These are phyloP conservation scores for Cnemophilus loriae DNA, from an alignment of 2,113 vertebrate species.

Conservation along the genomic window DNA sequence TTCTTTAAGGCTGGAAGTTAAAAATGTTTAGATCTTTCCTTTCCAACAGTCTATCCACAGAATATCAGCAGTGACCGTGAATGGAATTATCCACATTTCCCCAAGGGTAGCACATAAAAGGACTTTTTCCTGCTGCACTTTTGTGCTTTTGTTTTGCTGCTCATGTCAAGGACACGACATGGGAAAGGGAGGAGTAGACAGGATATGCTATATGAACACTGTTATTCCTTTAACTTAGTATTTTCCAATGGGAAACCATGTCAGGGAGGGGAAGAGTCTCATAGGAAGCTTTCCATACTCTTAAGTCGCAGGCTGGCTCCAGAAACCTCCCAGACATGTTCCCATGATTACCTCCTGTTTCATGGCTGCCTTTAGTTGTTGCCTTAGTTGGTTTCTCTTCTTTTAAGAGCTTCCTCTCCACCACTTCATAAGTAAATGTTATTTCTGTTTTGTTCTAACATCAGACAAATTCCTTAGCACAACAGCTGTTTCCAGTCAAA, in stretches of 20 bases:
- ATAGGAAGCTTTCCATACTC: conserved; percentile 10
- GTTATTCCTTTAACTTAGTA: conserved; percentile 38
- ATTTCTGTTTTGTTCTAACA: not conserved
- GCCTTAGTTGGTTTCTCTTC: not conserved
- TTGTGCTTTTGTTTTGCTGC: conserved; percentile 40
- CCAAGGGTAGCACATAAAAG: not conserved
- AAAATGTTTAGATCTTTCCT: conserved; percentile 1
- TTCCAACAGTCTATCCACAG: not conserved
- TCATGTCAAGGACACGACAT: conserved; percentile 37
- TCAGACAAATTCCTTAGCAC: not conserved
- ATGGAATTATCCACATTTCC: conserved; percentile 23
- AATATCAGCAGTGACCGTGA: not conserved
- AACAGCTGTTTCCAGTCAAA: conserved; percentile 4
- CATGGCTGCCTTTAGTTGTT: not conserved
- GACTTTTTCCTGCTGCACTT: conserved; percentile 28
- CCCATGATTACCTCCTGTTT: not conserved
- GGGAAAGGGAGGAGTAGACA: conserved; percentile 64
- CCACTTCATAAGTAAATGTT: not conserved
- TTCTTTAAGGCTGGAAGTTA: not conserved
- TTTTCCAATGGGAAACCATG: conserved; percentile 25
- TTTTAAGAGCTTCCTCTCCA: not conserved
- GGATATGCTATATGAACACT: conserved; percentile 40
- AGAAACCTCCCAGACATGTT: not conserved
- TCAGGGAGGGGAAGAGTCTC: not conserved
- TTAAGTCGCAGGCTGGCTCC: not conserved